phyloP scores from a whole-genome alignment of 2,113 vertebrate genomes.

The Oreocharis arfaki region DNA sequence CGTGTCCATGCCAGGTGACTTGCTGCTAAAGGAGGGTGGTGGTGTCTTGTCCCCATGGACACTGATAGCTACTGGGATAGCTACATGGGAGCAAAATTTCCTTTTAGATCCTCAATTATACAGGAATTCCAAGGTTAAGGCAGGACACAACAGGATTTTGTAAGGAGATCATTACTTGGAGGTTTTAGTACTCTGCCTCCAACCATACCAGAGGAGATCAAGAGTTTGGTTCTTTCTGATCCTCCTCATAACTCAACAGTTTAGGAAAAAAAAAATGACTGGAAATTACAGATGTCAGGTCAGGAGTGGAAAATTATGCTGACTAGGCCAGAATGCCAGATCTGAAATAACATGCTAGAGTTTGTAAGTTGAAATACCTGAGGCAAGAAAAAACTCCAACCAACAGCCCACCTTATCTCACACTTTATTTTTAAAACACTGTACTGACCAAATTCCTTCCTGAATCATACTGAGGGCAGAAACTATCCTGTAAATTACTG shows the following conservation, averaged over 20 bases:
- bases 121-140: not conserved
- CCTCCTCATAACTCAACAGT: not conserved
- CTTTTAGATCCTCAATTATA: not conserved
- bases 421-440: not conserved
- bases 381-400: not conserved
- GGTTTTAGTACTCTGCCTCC: not conserved
- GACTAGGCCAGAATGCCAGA: not conserved
- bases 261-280: not conserved
- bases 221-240: not conserved
- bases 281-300: not conserved
- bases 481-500: not conserved
- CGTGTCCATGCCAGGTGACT: not conserved
- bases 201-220: not conserved
- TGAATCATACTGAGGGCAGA: not conserved
- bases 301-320: not conserved
- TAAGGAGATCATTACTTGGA: not conserved
- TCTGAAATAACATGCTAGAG: not conserved
- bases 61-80: not conserved
- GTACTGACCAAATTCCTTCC: not conserved
- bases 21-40: not conserved
- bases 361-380: not conserved
- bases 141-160: not conserved
- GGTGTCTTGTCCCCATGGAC: not conserved
- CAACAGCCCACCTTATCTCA: not conserved
- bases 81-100: not conserved